A percentile compares a stretch with the other conserved stretches of the same genome.
These are phyloP conservation scores for Tupaia chinensis DNA, from an alignment of 2,113 vertebrate species.

Conservation along the genomic window DNA sequence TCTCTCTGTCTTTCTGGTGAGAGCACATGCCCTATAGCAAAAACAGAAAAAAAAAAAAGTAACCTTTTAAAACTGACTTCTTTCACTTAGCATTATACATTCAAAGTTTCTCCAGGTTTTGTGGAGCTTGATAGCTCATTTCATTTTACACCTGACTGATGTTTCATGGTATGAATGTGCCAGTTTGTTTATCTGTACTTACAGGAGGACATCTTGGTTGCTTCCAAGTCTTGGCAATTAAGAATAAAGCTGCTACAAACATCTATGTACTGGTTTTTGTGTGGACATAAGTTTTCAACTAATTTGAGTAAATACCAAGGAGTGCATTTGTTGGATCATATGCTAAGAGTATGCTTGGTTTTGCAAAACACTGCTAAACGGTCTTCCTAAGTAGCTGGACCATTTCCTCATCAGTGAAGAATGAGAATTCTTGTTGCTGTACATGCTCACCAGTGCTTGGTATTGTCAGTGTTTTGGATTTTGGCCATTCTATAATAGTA, in stretches of 20 bases:
- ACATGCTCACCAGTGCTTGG: not conserved
- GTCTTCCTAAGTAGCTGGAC: not conserved
- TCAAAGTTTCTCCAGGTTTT: not conserved
- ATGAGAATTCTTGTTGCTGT: not conserved
- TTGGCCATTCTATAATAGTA: not conserved
- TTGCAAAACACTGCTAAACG: not conserved
- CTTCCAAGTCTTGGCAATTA: conserved; percentile 4
- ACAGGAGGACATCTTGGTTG: not conserved
- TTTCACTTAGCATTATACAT: not conserved
- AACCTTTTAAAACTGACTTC: not conserved
- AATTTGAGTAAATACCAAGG: conserved; percentile 47
- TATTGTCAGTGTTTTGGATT: not conserved
- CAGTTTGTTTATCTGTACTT: not conserved
- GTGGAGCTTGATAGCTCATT: conserved; percentile 7
- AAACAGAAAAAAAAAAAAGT: too few species aligned
- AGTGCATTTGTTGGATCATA: not conserved
- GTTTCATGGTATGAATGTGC: not conserved
- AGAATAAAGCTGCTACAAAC: not conserved
- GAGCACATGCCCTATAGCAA: too few species aligned
- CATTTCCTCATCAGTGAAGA: not conserved
- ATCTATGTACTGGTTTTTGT: not conserved
- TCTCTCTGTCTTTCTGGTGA: too few species aligned
- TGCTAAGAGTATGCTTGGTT: not conserved
- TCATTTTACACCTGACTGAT: not conserved
- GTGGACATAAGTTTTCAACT: conserved; percentile 23